These are phyloP conservation scores for Acronicta leporina DNA, from an alignment of 2,888 invertebrate genomes.

Conservation along the genomic window DNA sequence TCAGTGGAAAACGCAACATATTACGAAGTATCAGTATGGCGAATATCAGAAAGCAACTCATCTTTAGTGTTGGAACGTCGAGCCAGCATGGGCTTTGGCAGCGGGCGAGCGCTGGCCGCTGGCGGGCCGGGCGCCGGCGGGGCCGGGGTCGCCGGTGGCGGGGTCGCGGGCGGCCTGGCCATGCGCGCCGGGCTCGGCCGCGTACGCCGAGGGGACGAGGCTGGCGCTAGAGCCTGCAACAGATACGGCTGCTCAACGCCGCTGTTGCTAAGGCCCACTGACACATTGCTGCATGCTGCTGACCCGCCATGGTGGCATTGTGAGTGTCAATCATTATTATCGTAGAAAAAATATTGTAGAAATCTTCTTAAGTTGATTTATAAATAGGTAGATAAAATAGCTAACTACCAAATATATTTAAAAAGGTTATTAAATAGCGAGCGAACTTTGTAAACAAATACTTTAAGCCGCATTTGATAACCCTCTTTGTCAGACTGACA, in stretches of 20 bases:
- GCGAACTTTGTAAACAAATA: too few relatives aligned
- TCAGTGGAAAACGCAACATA: slow-evolving; percentile 85
- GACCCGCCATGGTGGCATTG: slow-evolving; percentile 83
- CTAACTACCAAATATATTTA: too few relatives aligned
- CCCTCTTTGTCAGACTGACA: too few relatives aligned
- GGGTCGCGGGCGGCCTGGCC: slow-evolving; percentile 51
- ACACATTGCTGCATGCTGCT: slow-evolving; percentile 74
- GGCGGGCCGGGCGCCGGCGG: slow-evolving; percentile 55
- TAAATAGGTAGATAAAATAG: too few relatives aligned
- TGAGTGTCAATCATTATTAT: slow-evolving; percentile 58
- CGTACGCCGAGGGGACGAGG: slow-evolving; percentile 77
- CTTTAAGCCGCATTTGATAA: too few relatives aligned
- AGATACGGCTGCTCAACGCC: slow-evolving; percentile 82
- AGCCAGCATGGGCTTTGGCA: slow-evolving; percentile 79
- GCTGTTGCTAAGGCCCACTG: slow-evolving; percentile 77
- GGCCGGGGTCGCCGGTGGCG: slow-evolving; percentile 73
- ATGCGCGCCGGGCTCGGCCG: slow-evolving; percentile 72
- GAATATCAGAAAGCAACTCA: slow-evolving; percentile 80
- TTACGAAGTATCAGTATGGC: slow-evolving; percentile 84
- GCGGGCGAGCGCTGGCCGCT: slow-evolving; percentile 73
- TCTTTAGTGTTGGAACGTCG: slow-evolving; percentile 77
- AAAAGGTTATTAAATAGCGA: too few relatives aligned
- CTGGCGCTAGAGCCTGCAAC: slow-evolving; percentile 82
- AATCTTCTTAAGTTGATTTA: not conserved
- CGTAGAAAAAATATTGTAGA: not conserved